Base-by-base conservation (phyloP, 2,113 vertebrate genomes). In the Mus musculus region DNA sequence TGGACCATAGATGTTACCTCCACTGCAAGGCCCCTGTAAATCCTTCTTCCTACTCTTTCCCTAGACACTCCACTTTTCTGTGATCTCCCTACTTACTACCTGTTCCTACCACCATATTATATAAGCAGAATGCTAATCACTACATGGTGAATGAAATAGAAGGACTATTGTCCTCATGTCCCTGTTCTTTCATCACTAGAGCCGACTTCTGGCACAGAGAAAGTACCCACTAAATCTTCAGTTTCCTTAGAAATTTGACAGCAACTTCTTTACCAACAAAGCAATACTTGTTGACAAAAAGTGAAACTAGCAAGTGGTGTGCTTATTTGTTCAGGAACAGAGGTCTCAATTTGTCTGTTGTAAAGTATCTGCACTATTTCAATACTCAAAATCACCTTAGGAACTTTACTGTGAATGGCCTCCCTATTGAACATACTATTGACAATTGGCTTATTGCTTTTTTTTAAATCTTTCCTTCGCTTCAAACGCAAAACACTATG, bases 371-470 rank as follows among this genome's bases (percentile, higher is more conserved):
- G 9, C 19, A 85, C 59, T 89, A n/a, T 91, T 88, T 76, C 42
- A 46, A 20, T 88, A 87, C 76, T 30, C 77, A 16, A 69, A 26
- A 33, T 46, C 54, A 89, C 54, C 42, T 93, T 96, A 90, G 42
- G 67, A 24, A 71, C 16, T 88, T 56, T 86, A 59, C 20, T 52
- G 6, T 85, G 95, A 95, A 89, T 5, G 78, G 36, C 88, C 96
- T 95, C 17, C 2, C 19, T 89, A 52, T 89, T 95, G 49, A 95
- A 92, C 72, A 95, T 81, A 69, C 49, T 72, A 46, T 63, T 19
- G 39, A 69, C 72, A 96, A 89, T 89, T 97, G 91, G 19, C 91
- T 93, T 94, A 75, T 33, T 82, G 65, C 91, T 39, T 84, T 49
- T 63, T 39, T 84, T 19, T 59, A 39, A 72, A 46, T 61, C 90